phyloP scores from a whole-genome alignment of 2,888 invertebrate genomes.

The Zhuqinia jingwanae region DNA sequence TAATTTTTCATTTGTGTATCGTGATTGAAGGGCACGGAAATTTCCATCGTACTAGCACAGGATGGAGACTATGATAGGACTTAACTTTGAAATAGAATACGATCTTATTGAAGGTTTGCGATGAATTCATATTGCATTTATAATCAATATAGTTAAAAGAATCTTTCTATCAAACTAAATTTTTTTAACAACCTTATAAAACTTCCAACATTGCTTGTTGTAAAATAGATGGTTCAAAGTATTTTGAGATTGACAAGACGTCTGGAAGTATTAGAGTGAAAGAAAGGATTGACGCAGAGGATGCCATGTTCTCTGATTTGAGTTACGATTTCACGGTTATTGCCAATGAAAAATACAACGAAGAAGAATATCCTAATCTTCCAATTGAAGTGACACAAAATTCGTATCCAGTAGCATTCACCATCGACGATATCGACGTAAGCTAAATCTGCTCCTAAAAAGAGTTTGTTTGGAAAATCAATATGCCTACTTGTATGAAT shows the following conservation, averaged over 20 bases:
- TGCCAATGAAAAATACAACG: constrained; percentile 43
- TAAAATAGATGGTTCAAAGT: not conserved
- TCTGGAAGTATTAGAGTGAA: constrained; percentile 27
- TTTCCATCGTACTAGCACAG: constrained; percentile 34
- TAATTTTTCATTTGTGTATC: not conserved
- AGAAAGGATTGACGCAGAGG: constrained; percentile 52
- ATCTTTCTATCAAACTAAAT: not conserved
- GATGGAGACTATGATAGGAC: constrained; percentile 63
- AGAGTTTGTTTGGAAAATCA: too few relatives aligned
- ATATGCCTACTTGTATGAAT: too few relatives aligned
- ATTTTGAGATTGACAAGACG: constrained; percentile 48
- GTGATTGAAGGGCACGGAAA: constrained; percentile 1
- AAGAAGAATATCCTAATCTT: not conserved
- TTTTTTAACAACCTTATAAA: too few relatives aligned
- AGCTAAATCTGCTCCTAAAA: too few relatives aligned
- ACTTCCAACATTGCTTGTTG: too few relatives aligned
- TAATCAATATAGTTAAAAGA: not conserved
- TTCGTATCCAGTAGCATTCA: not conserved
- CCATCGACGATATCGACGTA: constrained; percentile 62
- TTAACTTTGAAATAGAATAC: constrained; percentile 56
- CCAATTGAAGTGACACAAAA: not conserved
- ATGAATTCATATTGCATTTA: not conserved
- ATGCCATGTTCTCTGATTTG: constrained; percentile 17
- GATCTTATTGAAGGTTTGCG: constrained; percentile 21
- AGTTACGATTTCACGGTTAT: constrained; percentile 11